These are phyloP conservation scores for Thalassarche chlororhynchos DNA, from an alignment of 2,113 vertebrate genomes.

Conservation along the genomic window DNA sequence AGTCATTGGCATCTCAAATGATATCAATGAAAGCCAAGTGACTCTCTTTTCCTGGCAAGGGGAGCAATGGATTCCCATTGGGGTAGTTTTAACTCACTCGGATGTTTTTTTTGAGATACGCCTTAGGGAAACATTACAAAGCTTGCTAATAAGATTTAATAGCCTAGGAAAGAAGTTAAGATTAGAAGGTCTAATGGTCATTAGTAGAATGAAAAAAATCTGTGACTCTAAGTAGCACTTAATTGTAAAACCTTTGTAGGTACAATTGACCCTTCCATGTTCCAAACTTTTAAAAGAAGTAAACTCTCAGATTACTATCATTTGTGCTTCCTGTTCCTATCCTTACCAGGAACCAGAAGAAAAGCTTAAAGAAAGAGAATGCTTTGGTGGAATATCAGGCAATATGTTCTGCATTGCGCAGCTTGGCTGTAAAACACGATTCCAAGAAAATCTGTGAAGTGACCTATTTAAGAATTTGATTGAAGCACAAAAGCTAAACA, in stretches of 20 bases:
- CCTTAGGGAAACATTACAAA: background rate
- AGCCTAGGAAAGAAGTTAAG: background rate
- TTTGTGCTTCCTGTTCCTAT: background rate
- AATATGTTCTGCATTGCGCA: background rate
- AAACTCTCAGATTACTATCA: background rate
- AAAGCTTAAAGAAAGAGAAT: background rate
- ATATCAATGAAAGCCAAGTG: background rate
- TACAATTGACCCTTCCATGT: background rate
- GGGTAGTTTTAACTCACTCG: background rate
- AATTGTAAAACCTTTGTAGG: background rate
- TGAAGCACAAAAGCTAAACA: background rate
- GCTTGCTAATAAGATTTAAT: background rate
- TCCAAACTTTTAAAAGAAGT: background rate
- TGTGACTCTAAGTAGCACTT: background rate
- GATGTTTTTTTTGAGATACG: background rate
- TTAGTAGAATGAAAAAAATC: background rate
- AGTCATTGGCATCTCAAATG: background rate
- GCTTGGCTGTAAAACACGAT: background rate
- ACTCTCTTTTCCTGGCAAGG: background rate
- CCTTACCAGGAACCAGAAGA: background rate
- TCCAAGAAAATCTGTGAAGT: background rate
- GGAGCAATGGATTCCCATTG: background rate
- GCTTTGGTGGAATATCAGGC: background rate
- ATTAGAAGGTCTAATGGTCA: background rate
- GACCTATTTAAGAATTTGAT: background rate